phyloP scores from a whole-genome alignment of 2,888 invertebrate species.

The Torymus texanus region DNA sequence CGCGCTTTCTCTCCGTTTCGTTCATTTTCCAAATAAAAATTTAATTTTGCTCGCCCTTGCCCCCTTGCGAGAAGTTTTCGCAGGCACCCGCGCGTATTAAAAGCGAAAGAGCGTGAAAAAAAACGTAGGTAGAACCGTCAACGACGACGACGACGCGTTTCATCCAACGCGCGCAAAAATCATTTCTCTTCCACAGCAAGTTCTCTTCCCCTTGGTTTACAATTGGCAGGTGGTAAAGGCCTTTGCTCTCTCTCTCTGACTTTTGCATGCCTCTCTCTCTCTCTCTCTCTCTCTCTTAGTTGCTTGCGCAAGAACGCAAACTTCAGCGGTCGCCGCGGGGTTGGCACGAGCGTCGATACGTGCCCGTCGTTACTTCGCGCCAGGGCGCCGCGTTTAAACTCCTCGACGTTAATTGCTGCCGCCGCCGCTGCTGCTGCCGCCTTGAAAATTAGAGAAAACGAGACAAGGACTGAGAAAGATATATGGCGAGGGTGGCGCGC shows the following conservation, averaged over 20 bases:
- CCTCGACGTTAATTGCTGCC: constrained; percentile 58
- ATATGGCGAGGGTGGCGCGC: background rate
- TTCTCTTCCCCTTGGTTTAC: too few species aligned
- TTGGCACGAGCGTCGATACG: constrained; percentile 32
- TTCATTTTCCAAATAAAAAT: constrained; percentile 57
- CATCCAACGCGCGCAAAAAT: constrained; percentile 15
- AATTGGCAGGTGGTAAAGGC: constrained; percentile 27
- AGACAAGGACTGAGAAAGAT: constrained; percentile 44
- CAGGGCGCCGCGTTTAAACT: constrained; percentile 53
- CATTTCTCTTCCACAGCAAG: constrained; percentile 23
- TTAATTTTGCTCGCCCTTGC: constrained; percentile 37
- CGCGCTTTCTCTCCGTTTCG: constrained; percentile 13
- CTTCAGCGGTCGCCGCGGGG: constrained; percentile 5
- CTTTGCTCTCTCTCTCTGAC: constrained; percentile 11
- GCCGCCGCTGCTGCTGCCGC: background rate
- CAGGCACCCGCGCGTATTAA: background rate
- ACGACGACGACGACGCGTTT: background rate
- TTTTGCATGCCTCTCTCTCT: constrained; percentile 31
- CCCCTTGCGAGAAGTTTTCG: background rate
- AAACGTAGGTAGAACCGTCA: background rate
- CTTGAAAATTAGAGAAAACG: constrained; percentile 42
- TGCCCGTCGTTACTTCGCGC: constrained; percentile 46
- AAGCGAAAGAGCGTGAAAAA: background rate
- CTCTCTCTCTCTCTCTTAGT: background rate
- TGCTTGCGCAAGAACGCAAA: background rate